phyloP scores from a whole-genome alignment of 2,797 vertebrate species.

The Pantherophis vulpinus region DNA sequence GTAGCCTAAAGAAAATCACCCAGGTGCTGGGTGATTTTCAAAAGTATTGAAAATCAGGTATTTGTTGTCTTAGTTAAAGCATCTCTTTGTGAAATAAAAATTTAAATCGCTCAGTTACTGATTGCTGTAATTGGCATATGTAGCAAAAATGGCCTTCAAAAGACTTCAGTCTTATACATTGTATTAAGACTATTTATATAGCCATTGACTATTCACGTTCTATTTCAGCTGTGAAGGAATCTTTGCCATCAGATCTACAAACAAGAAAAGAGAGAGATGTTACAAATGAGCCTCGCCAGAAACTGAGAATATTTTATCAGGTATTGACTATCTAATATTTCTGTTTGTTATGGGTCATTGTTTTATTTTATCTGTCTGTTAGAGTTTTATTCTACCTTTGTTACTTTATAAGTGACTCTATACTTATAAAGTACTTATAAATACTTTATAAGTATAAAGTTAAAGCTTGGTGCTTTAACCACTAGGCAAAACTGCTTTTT shows the following conservation, averaged over 20 bases:
- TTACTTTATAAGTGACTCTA: background rate
- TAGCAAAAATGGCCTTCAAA: background rate
- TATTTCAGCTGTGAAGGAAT: slow-evolving; percentile 89
- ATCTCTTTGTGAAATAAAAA: background rate
- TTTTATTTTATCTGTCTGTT: background rate
- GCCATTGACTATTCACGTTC: background rate
- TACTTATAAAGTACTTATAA: too few species aligned
- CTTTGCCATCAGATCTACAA: slow-evolving; percentile 85
- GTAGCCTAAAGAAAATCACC: background rate
- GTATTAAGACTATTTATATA: background rate
- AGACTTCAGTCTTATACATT: background rate
- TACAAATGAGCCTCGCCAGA: slow-evolving; percentile 89
- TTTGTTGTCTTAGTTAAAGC: background rate
- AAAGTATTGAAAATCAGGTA: too few species aligned
- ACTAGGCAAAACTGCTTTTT: background rate
- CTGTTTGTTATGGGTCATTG: background rate
- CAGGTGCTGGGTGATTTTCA: too few species aligned
- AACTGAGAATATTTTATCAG: slow-evolving; percentile 98
- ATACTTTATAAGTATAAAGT: too few species aligned
- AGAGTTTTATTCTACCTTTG: background rate
- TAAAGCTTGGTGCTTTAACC: background rate
- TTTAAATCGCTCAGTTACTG: background rate
- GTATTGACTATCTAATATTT: slow-evolving; percentile 65
- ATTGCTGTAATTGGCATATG: background rate
- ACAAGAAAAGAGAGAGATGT: slow-evolving; percentile 88